Conservation (phyloP, 2,888 invertebrate genomes). For the Plagodis pulveraria region DNA sequence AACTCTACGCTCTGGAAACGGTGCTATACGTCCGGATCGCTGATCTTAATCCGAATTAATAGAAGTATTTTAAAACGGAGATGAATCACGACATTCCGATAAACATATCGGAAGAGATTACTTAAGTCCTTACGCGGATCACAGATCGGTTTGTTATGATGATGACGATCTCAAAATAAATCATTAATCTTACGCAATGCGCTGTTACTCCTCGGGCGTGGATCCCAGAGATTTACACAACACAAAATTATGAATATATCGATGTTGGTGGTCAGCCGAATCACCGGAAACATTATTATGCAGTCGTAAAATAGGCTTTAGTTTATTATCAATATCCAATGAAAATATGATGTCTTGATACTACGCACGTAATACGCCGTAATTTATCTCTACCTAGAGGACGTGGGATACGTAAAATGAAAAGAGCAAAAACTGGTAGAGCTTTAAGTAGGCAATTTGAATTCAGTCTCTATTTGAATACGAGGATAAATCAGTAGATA, state of each 20-base stretch:
- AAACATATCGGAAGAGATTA: constrained; percentile 43
- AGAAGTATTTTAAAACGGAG: constrained; percentile 49
- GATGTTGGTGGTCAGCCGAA: constrained; percentile 38
- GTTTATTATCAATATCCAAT: constrained; percentile 35
- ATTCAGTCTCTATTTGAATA: constrained; percentile 2
- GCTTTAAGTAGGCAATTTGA: constrained; percentile 16
- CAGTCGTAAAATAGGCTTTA: constrained; percentile 35
- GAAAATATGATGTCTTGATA: constrained; percentile 34
- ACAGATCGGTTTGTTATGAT: constrained; percentile 21
- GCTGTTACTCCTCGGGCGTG: constrained; percentile 25
- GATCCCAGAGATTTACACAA: constrained; percentile 28
- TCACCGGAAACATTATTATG: constrained; percentile 38
- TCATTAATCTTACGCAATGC: constrained; percentile 39
- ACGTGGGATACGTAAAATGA: constrained; percentile 10
- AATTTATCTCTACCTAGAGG: constrained; percentile 23
- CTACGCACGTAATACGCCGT: constrained; percentile 23
- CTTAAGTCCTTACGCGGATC: constrained; percentile 26
- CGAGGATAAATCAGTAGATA: constrained; percentile 6
- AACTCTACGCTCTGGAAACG: constrained; percentile 45
- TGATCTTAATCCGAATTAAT: constrained; percentile 52
- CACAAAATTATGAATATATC: constrained; percentile 35
- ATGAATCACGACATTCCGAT: constrained; percentile 29
- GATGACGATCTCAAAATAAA: constrained; percentile 38
- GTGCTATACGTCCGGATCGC: constrained; percentile 44
- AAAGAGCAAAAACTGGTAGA: constrained; percentile 7